Base-by-base conservation (phyloP, 2,888 invertebrate genomes). In the Proisotoma minuta region DNA sequence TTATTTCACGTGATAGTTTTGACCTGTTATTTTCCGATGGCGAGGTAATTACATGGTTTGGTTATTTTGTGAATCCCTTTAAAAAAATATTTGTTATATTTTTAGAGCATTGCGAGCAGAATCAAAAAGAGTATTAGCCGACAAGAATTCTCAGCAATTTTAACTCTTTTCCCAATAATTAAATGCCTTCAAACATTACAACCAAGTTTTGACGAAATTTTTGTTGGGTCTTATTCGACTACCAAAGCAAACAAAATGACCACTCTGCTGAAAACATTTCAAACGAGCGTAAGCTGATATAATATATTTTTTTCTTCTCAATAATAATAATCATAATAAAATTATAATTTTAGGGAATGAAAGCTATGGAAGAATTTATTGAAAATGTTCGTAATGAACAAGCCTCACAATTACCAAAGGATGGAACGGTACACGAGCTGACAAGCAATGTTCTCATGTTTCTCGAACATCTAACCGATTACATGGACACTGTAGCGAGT, bases 371-470 rank as follows among this genome's bases (percentile, higher is more conserved):
- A 77, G 94, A 94, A 76, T 96, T 96, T 78, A 85, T 93, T 63
- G 95, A 95, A 75, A 91, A 88, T 63, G 85, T 96, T 28, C 83
- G 89, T 66, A 83, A 82, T 24, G 91, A 91, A 77, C 81, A 83
- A 52, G 87, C 87, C 69, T 85, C 87, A 62, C 87, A 87, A 74
- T 85, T 97, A 75, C 95, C 98, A 0, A 89, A 88, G 77, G 99
- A 99, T 82, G 99, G 98, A 63, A 99, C 98, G 0, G 98, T 98
- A 29, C 97, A 97, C 77, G 95, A 98, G 79, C 82, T 95, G 63
- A 95, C 96, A 0, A 93, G 91, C 66, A 95, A 96, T 76, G 92
- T 95, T 49, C 84, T 96, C 73, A 90, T 94, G 76, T 91, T 96
- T 79, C 82, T 93, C 73, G 93, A 93, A 77, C 90, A 93, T 76